Conservation (phyloP, 2,888 invertebrate genomes). For the Syrphus vitripennis region DNA sequence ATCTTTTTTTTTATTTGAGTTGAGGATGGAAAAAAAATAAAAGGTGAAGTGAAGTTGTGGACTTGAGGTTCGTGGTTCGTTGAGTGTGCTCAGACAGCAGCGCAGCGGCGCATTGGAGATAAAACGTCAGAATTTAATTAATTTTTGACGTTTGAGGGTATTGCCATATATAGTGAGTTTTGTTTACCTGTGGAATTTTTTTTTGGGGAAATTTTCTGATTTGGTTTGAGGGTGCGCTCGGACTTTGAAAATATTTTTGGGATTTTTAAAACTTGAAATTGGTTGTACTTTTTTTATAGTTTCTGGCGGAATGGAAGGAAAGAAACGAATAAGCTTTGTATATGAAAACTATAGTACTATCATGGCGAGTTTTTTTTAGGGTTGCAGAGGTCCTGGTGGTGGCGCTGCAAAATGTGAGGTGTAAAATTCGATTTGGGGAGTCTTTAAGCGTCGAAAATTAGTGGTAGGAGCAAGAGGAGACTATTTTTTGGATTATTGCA, state of each 20-base stretch:
- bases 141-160: neutral
- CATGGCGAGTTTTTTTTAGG: no score
- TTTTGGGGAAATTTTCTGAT: neutral
- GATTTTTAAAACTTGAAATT: neutral
- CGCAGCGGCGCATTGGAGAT: constrained; percentile 1
- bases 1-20: neutral
- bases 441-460: no score
- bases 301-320: no score
- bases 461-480: no score
- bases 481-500: no score
- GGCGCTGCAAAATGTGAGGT: no score
- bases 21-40: neutral
- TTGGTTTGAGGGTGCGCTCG: neutral
- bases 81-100: neutral
- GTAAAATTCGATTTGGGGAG: no score
- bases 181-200: neutral
- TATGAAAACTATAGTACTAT: no score
- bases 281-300: no score
- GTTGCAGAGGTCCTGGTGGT: no score
- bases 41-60: constrained; percentile 1
- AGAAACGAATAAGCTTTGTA: no score
- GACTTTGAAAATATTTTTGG: neutral
- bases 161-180: neutral
- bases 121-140: neutral
- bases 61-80: neutral